phyloP scores from a whole-genome alignment of 2,888 invertebrate species.

The Malacosoma neustria region DNA sequence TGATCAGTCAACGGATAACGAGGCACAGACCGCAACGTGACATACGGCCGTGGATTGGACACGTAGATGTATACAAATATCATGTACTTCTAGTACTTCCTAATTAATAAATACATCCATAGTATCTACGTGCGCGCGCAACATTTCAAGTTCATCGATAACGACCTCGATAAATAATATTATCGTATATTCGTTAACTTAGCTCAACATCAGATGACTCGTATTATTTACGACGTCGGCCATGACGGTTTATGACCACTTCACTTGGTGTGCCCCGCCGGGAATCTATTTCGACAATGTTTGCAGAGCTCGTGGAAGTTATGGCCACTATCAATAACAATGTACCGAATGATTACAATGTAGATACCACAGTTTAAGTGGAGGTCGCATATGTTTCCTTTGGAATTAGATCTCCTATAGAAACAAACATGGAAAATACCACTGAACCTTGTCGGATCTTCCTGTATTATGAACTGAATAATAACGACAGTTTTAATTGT shows the following conservation, averaged over 20 bases:
- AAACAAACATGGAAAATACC: too few species aligned
- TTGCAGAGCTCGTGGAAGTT: slow-evolving; percentile 12
- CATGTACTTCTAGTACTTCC: slow-evolving; percentile 33
- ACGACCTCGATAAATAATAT: slow-evolving; percentile 43
- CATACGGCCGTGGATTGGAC: slow-evolving; percentile 29
- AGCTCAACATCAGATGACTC: slow-evolving; percentile 26
- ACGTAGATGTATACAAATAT: slow-evolving; percentile 24
- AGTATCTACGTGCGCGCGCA: slow-evolving; percentile 42
- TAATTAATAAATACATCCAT: slow-evolving; percentile 40
- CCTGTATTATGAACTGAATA: too few species aligned
- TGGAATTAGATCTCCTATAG: background rate
- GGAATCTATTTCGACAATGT: slow-evolving; percentile 4
- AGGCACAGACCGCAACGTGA: slow-evolving; percentile 22
- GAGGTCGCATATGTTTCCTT: background rate
- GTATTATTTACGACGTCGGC: slow-evolving; percentile 22
- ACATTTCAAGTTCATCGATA: slow-evolving; percentile 60
- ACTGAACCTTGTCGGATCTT: too few species aligned
- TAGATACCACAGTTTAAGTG: background rate
- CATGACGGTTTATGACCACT: slow-evolving; percentile 24
- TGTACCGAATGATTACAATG: background rate
- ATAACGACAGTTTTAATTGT: too few species aligned
- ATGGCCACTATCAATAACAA: slow-evolving; percentile 9
- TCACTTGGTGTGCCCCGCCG: slow-evolving; percentile 7
- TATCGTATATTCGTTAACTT: slow-evolving; percentile 32
- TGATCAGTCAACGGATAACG: slow-evolving; percentile 1